These are phyloP conservation scores for Tetragonula clypearis DNA, from an alignment of 1,140 invertebrate species.

Conservation along the genomic window DNA sequence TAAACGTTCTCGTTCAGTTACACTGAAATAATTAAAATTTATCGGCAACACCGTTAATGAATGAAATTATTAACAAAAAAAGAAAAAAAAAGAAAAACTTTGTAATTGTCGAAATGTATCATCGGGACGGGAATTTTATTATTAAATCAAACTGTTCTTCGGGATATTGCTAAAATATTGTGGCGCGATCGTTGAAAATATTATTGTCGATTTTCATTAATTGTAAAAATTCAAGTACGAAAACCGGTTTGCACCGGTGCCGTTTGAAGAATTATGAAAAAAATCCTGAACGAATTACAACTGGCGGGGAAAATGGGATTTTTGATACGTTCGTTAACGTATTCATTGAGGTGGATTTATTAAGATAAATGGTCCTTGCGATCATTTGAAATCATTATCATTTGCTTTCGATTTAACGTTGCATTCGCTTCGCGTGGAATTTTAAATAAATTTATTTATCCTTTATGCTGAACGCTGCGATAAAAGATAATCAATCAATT, in stretches of 20 bases:
- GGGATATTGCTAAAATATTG: background rate
- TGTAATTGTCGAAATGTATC: too few species aligned
- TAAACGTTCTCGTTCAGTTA: background rate
- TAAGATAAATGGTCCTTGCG: fast-evolving
- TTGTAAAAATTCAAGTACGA: background rate
- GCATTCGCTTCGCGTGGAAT: background rate
- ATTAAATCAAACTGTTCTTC: background rate
- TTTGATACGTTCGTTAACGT: too few species aligned
- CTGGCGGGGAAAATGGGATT: background rate
- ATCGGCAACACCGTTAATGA: background rate
- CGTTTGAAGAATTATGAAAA: background rate
- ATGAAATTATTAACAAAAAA: background rate
- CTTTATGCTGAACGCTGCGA: background rate
- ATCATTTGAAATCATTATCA: background rate
- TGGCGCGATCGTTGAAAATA: background rate
- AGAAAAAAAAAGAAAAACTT: too few species aligned
- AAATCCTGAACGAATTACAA: background rate
- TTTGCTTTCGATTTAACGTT: background rate
- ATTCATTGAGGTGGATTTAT: background rate
- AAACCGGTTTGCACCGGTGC: background rate
- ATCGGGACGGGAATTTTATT: background rate
- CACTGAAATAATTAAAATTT: background rate
- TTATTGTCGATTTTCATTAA: background rate
- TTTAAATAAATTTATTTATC: background rate
- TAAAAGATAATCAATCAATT: background rate